A percentile compares a stretch with the other conserved stretches of the same genome.
Conservation (phyloP, 2,113 vertebrate species). For the Microtus oregoni region DNA sequence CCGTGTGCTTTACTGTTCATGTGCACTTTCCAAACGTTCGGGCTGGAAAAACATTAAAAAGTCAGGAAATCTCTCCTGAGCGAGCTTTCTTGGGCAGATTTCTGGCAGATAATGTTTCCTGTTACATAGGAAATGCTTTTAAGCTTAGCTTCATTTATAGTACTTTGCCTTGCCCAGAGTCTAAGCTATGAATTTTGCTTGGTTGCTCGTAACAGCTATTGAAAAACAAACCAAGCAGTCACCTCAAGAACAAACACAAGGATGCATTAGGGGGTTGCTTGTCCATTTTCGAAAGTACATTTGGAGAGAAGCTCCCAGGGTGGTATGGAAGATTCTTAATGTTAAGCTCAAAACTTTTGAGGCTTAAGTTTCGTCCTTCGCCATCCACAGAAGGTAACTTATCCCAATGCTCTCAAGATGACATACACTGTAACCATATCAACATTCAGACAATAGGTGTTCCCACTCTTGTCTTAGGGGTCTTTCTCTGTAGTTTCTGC, state of each 20-base stretch:
- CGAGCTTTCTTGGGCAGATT: conserved; percentile 63
- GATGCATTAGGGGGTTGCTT: not conserved
- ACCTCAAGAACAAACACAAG: not conserved
- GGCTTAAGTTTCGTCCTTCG: not conserved
- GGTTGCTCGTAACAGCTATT: conserved; percentile 56
- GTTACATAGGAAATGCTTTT: conserved; percentile 69
- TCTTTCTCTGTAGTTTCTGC: not conserved
- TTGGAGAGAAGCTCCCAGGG: not conserved
- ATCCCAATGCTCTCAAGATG: not conserved
- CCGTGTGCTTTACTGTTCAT: conserved; percentile 60
- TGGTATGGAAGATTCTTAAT: not conserved
- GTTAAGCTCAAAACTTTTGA: not conserved
- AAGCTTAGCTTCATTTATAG: conserved; percentile 62
- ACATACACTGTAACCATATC: not conserved
- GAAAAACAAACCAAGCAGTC: conserved; percentile 25
- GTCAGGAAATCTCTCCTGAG: conserved; percentile 72
- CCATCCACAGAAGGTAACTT: not conserved
- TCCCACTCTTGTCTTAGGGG: not conserved
- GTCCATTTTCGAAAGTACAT: not conserved
- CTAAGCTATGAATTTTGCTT: conserved; percentile 59
- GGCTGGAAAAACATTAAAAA: conserved; percentile 74
- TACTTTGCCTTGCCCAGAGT: conserved; percentile 30
- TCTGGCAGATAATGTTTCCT: conserved; percentile 67
- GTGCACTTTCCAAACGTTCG: conserved; percentile 67
- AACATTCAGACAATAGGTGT: not conserved